Evolutionary conservation across 2,888 invertebrate genomes (phyloP).

Genomic region (Maniola hyperantus): DNA sequence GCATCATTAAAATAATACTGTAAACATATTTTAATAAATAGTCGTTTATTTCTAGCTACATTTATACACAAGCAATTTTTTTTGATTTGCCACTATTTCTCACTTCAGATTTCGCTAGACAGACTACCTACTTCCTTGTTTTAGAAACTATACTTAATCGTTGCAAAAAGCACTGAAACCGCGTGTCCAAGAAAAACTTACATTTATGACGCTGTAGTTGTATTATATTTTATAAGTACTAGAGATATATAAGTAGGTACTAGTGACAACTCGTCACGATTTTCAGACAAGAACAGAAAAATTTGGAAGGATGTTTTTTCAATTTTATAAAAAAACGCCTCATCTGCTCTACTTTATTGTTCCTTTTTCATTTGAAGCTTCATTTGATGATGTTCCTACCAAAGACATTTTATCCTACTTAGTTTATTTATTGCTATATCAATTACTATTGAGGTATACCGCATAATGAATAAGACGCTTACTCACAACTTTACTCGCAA

Average conservation of each 20-base stretch:
- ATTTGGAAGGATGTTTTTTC: neutral
- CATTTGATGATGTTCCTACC: neutral
- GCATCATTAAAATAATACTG: too few species aligned
- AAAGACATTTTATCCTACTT: too few species aligned
- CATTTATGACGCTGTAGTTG: neutral
- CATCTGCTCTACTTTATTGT: neutral
- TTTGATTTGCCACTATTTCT: too few species aligned
- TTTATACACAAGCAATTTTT: too few species aligned
- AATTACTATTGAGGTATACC: slow-evolving; percentile 20
- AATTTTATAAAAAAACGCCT: neutral
- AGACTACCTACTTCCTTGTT: neutral
- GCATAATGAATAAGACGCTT: slow-evolving; percentile 50
- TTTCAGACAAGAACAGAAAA: too few species aligned
- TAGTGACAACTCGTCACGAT: too few species aligned
- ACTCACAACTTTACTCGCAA: slow-evolving; percentile 54
- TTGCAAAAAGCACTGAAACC: neutral
- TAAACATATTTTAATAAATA: too few species aligned
- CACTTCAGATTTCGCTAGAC: too few species aligned
- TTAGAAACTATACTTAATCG: neutral
- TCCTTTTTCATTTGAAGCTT: neutral
- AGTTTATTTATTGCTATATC: neutral
- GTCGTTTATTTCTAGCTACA: too few species aligned
- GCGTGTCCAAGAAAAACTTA: neutral
- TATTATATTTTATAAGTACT: too few species aligned
- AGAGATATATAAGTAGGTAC: too few species aligned